Percentiles rank a stretch among this genome's conserved stretches.
Evolutionary conservation across 2,113 vertebrate species (phyloP).

Genomic region (Pachyramphus minor): DNA sequence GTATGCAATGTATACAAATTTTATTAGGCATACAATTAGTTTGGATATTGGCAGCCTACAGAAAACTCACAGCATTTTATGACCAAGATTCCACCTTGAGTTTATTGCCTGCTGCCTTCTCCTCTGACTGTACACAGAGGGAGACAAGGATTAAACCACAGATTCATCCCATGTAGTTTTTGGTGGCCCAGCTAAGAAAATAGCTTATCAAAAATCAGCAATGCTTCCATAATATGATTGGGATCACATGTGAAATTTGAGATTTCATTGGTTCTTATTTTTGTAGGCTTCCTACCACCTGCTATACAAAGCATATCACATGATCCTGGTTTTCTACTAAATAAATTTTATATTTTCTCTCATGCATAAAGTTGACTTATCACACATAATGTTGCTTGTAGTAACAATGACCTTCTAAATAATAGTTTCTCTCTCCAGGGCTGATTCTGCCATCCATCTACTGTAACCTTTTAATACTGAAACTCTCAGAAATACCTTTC

Average conservation of each 20-base stretch:
- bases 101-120: no score
- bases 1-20: background rate
- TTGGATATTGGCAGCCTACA: background rate
- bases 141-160: no score
- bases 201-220: no score
- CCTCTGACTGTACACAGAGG: no score
- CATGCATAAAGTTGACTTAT: background rate
- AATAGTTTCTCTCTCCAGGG: background rate
- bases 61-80: background rate
- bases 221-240: no score
- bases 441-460: background rate
- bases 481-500: background rate
- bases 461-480: background rate
- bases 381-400: background rate
- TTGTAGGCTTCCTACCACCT: background rate
- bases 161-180: no score
- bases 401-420: background rate
- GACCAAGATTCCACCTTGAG: background rate
- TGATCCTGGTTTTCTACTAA: background rate
- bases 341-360: background rate
- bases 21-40: background rate
- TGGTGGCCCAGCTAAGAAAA: no score
- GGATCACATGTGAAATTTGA: no score
- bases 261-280: no score
- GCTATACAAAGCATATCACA: background rate